Percentiles rank a stretch among this genome's conserved stretches.
phyloP scores from a whole-genome alignment of 2,113 vertebrate genomes.

The Thunnus maccoyii region DNA sequence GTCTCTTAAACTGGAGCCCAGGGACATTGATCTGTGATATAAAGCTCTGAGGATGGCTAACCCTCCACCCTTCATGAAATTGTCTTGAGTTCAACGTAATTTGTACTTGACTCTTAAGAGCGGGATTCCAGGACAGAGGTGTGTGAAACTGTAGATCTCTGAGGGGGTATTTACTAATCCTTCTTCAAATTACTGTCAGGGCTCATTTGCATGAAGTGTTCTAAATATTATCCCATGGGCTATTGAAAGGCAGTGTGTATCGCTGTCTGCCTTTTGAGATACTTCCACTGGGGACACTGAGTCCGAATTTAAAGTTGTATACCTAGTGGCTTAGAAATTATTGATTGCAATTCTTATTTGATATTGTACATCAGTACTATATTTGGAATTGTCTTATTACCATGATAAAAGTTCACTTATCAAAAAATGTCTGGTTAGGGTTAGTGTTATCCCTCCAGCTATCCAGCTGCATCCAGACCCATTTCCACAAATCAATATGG shows the following conservation, averaged over 20 bases:
- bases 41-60: constrained; percentile 7
- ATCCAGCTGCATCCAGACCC: background rate
- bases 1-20: constrained; percentile 2
- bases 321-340: background rate
- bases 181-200: constrained; percentile 28
- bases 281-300: background rate
- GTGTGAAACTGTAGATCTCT: constrained; percentile 47
- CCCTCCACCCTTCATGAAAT: constrained; percentile 25
- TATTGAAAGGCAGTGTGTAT: background rate
- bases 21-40: constrained; percentile 1
- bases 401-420: background rate
- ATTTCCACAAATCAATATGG: background rate
- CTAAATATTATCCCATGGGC: constrained; percentile 14
- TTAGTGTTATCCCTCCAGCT: no score
- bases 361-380: background rate
- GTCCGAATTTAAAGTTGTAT: background rate
- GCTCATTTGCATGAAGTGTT: constrained; percentile 24
- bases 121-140: constrained; percentile 16
- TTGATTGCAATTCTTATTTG: background rate
- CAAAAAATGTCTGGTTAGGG: background rate
- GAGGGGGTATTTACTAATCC: constrained; percentile 12
- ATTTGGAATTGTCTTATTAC: background rate
- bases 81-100: constrained; percentile 3
- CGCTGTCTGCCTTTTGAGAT: background rate
- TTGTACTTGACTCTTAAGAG: constrained; percentile 4